Evolutionary conservation across 2,113 vertebrate species (phyloP), one percentile per base, ranked within the genome.

Genomic region (Cygnus buccinator): DNA sequence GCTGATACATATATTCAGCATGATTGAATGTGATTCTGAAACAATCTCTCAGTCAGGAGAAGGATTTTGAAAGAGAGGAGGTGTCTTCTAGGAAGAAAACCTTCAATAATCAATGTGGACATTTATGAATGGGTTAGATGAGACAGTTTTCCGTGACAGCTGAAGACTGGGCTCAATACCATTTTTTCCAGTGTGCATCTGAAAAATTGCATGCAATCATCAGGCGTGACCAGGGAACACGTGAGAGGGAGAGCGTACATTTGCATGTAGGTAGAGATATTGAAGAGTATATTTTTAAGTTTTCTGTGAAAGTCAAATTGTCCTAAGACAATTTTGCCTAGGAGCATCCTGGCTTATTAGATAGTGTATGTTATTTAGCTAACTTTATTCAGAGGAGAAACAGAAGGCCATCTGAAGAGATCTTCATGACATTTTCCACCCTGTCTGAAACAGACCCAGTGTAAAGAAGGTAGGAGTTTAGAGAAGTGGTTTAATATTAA

Each of bases 321-420:
- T 67, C 31, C 59, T 2, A 20, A 85, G 54, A 61, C 39, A 55
- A 3, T 63, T 44, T 77, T 28, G 44, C 35, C 62, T 65, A 31
- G n/a, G 28, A 22, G 28, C 58, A 1, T 52, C 35, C 87, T 35
- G 25, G 11, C 28, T 89, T n/a, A 79, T 74, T 82, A 29, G 93
- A 35, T 50, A 41, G 6, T 11, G 8, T 8, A 0, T 84, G 37
- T 58, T 92, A 5, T 78, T 94, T 26, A 97, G 95, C 39, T 25
- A 78, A 61, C 43, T 80, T 92, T 62, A n/a, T 89, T 54, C 76
- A 14, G 77, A 94, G 95, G n/a, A 35, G 4, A 8, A 52, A 19
- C 71, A 86, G 84, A 58, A 70, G 66, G 15, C 63, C 76, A 5
- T 46, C 52, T 10, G 78, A 91, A 43, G 76, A 78, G 44, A 48